Evolutionary conservation across 2,888 invertebrate genomes (phyloP), one percentile per base, ranked within the genome.

Genomic region (Microctonus aethiopoides): DNA sequence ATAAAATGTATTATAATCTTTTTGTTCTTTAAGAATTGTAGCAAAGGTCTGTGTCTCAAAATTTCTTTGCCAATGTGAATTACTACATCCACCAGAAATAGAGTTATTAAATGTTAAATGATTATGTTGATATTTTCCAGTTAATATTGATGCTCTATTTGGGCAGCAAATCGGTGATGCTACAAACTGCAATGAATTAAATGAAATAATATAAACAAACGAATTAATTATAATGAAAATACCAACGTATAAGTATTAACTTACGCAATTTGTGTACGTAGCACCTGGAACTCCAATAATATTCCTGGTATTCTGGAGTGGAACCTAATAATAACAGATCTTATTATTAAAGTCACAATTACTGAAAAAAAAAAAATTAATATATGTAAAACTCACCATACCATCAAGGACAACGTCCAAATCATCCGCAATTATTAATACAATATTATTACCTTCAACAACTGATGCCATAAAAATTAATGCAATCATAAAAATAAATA

Each of bases 91-190:
- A 0, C 96, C 97, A 13, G 83, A 81, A 0, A 92, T 39, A 0
- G 94, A 93, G 87, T 97, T 97, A 86, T 97, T 96, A 20, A 88
- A 83, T 0, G 93, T 93, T 10, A 87, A 84, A 80, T 94, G 94
- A 86, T 96, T 96, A 86, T 97, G 96, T 0, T 93, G 90, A 85
- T 95, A 96, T 72, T 91, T 89, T 0, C 97, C 97, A 0, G 95
- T 95, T 24, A 97, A 88, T 61, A 97, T 89, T 34, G 94, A 93
- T 6, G 96, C 92, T n/a, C 97, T 91, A 79, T 95, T 95, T 0
- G 97, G 97, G 76, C 97, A 97, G 85, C 97, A 97, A 52, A 97
- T 89, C 0, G 97, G 96, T 0, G 94, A 92, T 51, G 92, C 92
- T 0, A 92, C 94, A 87, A 93, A 96, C 96, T 96, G 83, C 59